Conservation (phyloP, 2,797 vertebrate genomes). For the Chloroceryle amazona region DNA sequence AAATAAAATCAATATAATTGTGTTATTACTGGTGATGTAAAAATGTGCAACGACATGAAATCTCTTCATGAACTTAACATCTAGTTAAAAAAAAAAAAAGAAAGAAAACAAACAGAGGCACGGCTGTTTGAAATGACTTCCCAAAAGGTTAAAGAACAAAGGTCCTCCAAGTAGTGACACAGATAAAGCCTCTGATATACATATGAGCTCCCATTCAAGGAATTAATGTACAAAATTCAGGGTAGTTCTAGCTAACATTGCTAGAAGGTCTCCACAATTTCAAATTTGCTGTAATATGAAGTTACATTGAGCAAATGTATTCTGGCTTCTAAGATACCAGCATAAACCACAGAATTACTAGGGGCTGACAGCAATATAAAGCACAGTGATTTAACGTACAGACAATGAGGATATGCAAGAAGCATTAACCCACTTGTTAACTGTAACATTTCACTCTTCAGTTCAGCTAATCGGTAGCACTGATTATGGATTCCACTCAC, state of each 20-base stretch:
- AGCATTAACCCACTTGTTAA: background rate
- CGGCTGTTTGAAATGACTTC: background rate
- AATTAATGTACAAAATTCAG: background rate
- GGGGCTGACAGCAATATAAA: background rate
- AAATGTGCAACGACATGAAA: background rate
- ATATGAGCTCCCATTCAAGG: background rate
- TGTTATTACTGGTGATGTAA: background rate
- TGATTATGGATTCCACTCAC: background rate
- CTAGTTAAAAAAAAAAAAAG: background rate
- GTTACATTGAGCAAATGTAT: background rate
- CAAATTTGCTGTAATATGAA: background rate
- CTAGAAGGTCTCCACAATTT: background rate
- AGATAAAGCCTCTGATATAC: background rate
- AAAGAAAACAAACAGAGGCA: background rate
- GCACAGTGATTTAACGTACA: background rate
- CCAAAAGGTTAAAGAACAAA: background rate
- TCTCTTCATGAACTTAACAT: background rate
- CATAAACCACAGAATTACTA: background rate
- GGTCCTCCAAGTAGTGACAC: background rate
- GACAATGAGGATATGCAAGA: background rate
- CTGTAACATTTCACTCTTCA: background rate
- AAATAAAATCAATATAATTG: background rate
- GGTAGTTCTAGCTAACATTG: background rate
- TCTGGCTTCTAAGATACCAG: background rate
- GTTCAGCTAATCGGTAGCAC: background rate